Evolutionary conservation across 2,888 invertebrate species (phyloP).

Genomic region (Sthenelais limicola): DNA sequence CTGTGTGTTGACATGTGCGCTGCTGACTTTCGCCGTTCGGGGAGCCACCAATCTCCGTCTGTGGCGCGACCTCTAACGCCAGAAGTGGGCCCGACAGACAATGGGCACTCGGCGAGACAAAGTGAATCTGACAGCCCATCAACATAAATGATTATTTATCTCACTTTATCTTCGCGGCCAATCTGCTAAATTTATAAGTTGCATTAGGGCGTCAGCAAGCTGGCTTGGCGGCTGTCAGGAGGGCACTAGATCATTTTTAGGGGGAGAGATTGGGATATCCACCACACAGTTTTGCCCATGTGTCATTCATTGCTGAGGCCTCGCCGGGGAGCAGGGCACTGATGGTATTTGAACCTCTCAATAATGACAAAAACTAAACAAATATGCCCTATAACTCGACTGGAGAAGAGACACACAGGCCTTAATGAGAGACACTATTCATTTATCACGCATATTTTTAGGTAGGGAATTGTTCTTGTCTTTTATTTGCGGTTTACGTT

Average conservation of each 20-base stretch:
- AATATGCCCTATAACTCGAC: too few species aligned
- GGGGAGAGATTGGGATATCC: too few species aligned
- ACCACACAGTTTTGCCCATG: too few species aligned
- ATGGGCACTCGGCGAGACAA: constrained; percentile 20
- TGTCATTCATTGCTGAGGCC: constrained; percentile 11
- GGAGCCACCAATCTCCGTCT: constrained; percentile 21
- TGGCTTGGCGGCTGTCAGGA: constrained; percentile 28
- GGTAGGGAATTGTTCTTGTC: too few species aligned
- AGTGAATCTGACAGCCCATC: constrained; percentile 38
- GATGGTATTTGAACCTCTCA: too few species aligned
- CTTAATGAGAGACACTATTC: too few species aligned
- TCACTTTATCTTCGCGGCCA: constrained; percentile 37
- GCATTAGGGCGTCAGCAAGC: constrained; percentile 21
- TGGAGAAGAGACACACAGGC: too few species aligned
- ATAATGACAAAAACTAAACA: not conserved
- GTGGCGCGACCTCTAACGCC: not conserved
- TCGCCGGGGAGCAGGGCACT: not conserved
- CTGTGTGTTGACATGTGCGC: constrained; percentile 2
- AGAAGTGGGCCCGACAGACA: not conserved
- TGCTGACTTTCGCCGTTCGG: not conserved
- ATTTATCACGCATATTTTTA: too few species aligned
- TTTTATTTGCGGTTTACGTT: too few species aligned
- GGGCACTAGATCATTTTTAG: constrained; percentile 30
- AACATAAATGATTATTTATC: constrained; percentile 39
- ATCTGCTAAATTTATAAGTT: constrained; percentile 34